Evolutionary conservation across 1,140 invertebrate genomes (phyloP), one percentile per base, ranked within the genome.

Genomic region (Heliconius melpomene): DNA sequence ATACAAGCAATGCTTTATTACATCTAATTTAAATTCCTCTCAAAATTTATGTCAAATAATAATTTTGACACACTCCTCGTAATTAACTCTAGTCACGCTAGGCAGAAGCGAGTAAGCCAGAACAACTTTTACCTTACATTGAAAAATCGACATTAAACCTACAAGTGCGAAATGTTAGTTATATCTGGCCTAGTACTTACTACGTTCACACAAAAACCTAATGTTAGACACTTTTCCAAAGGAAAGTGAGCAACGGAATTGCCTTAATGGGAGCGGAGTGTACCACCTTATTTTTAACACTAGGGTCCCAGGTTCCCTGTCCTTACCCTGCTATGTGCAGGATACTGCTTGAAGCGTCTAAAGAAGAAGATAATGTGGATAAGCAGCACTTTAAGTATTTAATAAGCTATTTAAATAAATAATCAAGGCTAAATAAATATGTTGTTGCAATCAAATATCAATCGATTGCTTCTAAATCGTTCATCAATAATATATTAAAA

Each of bases 41-140:
- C 81, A 78, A 82, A 74, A 79, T 80, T 81, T 78, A 87, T 86
- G 85, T 88, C 84, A 73, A 75, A 82, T 77, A 78, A 82, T 86
- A 85, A 86, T 86, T 86, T 87, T 86, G 86, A 87, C 86, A 87
- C 85, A 82, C 84, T 86, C 81, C 84, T 71, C 46, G 78, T 88
- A 88, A 89, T 89, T 81, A 89, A 72, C 54, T 29, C 66, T 36
- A 85, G 82, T 86, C 88, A 89, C 87, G 88, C 86, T 52, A 75
- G 32, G 32, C 50, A 74, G 73, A 74, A 18, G 52, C 29, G 29
- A 74, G 73, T 29, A 20, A 71, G 46, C 29, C 26, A 79, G 72
- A 79, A 75, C 66, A 73, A 76, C 74, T 79, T 76, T 79, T 76
- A 72, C 79, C 46, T 79, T 79, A 70, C 70, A 79, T 40, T 75